A percentile compares a stretch with the other conserved stretches of the same genome.
These are phyloP conservation scores for Sphecodes monilicornis DNA, from an alignment of 2,888 invertebrate species.

Conservation along the genomic window DNA sequence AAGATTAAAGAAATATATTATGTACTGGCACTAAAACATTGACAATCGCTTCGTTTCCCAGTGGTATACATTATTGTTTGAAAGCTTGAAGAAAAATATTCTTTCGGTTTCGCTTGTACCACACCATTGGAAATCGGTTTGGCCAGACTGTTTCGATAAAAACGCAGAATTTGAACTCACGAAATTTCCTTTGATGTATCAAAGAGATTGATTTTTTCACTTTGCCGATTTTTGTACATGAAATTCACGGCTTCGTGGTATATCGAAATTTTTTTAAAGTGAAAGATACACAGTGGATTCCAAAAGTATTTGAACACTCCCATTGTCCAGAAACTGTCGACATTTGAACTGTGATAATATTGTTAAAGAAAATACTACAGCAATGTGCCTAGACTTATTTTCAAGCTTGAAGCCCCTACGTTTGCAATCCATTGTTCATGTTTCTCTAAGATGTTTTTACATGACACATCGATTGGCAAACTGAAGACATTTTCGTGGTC, in stretches of 20 bases:
- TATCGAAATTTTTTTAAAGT: not conserved
- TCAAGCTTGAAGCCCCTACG: no score
- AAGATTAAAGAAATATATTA: not conserved
- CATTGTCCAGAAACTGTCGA: not conserved
- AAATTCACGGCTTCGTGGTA: not conserved
- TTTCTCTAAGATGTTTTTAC: no score
- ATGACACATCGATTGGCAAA: no score
- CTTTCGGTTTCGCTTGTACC: conserved; percentile 1
- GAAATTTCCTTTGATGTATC: not conserved
- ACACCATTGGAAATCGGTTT: conserved; percentile 23
- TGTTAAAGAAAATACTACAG: not conserved
- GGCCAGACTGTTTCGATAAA: not conserved
- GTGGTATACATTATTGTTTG: conserved; percentile 11
- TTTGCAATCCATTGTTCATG: no score
- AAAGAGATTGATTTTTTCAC: not conserved
- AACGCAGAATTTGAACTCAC: not conserved
- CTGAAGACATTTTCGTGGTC: no score
- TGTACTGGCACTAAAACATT: conserved; percentile 20
- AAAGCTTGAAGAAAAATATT: conserved; percentile 26
- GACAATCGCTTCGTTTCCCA: conserved; percentile 30
- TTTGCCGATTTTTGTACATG: not conserved
- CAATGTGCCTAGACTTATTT: not conserved
- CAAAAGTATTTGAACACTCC: not conserved
- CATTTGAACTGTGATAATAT: not conserved
- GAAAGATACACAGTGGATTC: not conserved